phyloP scores from a whole-genome alignment of 1,140 invertebrate species.

The Metopolophium dirhodum region DNA sequence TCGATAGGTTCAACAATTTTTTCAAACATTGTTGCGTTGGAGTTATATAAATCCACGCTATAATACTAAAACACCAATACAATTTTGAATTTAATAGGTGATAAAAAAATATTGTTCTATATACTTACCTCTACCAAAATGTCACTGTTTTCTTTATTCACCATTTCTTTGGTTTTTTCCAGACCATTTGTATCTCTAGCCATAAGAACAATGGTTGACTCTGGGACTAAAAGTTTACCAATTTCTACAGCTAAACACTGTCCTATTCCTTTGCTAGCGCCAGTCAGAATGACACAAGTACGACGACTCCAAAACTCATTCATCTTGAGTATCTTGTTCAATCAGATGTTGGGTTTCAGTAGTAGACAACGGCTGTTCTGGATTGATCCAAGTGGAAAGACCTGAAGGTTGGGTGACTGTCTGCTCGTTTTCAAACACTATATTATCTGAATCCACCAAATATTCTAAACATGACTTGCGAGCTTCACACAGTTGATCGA shows the following conservation, averaged over 20 bases:
- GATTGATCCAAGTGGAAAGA: conserved; percentile 59
- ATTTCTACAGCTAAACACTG: conserved; percentile 76
- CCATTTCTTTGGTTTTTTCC: conserved; percentile 67
- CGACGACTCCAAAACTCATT: conserved; percentile 64
- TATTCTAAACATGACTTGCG: conserved; percentile 45
- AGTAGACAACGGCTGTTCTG: conserved; percentile 61
- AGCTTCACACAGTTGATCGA: conserved; percentile 47
- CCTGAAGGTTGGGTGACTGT: conserved; percentile 58
- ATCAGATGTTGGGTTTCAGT: conserved; percentile 63
- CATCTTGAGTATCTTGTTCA: conserved; percentile 58
- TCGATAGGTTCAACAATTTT: conserved; percentile 58
- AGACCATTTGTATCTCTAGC: conserved; percentile 75
- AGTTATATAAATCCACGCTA: conserved; percentile 63
- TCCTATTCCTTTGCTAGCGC: conserved; percentile 89
- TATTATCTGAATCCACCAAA: conserved; percentile 47
- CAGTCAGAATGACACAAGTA: conserved; percentile 75
- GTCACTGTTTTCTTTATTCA: conserved; percentile 44
- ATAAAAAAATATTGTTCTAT: conserved; percentile 35
- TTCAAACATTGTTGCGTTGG: conserved; percentile 62
- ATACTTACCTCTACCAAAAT: conserved; percentile 41
- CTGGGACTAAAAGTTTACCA: conserved; percentile 68
- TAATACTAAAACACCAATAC: conserved; percentile 54
- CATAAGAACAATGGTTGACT: conserved; percentile 77
- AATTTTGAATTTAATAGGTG: not conserved
- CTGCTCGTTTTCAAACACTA: conserved; percentile 43